Conservation (phyloP, 1,140 invertebrate species). For the Sarcophaga peregrina region DNA sequence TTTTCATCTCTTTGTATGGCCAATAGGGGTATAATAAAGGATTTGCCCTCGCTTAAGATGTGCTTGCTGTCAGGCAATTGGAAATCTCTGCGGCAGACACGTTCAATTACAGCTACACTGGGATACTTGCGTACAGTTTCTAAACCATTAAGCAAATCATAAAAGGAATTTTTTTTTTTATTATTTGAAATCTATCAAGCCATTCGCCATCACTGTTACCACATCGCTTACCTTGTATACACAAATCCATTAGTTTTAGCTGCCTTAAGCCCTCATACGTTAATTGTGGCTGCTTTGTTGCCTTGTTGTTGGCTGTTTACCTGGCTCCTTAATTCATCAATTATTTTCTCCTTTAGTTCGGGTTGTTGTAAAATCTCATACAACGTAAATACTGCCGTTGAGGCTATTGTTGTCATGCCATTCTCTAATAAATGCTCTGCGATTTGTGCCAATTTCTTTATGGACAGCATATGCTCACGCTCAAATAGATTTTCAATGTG, state of each 20-base stretch:
- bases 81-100: slow-evolving; percentile 57
- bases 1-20: slow-evolving; percentile 71
- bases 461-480: slow-evolving; percentile 55
- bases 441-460: slow-evolving; percentile 54
- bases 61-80: slow-evolving; percentile 54
- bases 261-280: slow-evolving; percentile 51
- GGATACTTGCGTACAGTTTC: slow-evolving; percentile 69
- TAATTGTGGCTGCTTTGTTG: slow-evolving; percentile 40
- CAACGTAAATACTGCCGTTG: slow-evolving; percentile 53
- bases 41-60: slow-evolving; percentile 61
- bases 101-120: slow-evolving; percentile 58
- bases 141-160: slow-evolving; percentile 38
- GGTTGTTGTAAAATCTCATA: slow-evolving; percentile 58
- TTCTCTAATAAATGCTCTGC: slow-evolving; percentile 58
- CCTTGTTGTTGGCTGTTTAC: slow-evolving; percentile 20
- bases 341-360: slow-evolving; percentile 54
- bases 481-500: slow-evolving; percentile 53
- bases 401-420: slow-evolving; percentile 53
- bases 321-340: slow-evolving; percentile 48
- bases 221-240: slow-evolving; percentile 55
- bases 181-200: not conserved
- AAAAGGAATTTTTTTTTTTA: not conserved
- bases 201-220: too few species aligned
- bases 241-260: slow-evolving; percentile 60
- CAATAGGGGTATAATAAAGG: slow-evolving; percentile 57